Conservation (phyloP, 2,888 invertebrate genomes). For the Microctonus hyperodae region DNA sequence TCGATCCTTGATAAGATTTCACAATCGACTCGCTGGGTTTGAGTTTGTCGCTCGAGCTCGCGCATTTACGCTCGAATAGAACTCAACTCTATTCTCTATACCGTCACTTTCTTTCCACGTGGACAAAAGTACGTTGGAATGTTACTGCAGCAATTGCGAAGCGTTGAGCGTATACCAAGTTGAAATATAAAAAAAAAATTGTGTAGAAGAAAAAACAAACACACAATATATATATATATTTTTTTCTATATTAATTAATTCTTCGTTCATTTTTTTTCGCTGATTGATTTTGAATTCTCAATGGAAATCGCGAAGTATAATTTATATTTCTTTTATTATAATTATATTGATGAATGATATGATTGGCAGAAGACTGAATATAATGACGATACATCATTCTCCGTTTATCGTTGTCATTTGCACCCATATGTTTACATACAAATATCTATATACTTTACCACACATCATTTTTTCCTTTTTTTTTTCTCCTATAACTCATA, state of each 20-base stretch:
- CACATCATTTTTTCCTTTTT: background rate
- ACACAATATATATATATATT: no score
- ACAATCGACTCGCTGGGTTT: slow-evolving; percentile 27
- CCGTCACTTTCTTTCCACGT: slow-evolving; percentile 29
- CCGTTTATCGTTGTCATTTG: slow-evolving; percentile 21
- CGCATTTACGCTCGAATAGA: slow-evolving; percentile 30
- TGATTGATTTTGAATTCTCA: background rate
- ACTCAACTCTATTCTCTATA: slow-evolving; percentile 28
- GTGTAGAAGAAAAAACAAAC: background rate
- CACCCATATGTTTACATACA: slow-evolving; percentile 2
- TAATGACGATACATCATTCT: slow-evolving; percentile 14
- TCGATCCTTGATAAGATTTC: slow-evolving; percentile 42
- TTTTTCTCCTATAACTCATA: background rate
- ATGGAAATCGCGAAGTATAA: background rate
- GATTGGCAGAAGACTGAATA: slow-evolving; percentile 7
- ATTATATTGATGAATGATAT: slow-evolving; percentile 12
- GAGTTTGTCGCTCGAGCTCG: slow-evolving; percentile 24
- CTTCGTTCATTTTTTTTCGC: background rate
- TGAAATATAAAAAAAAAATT: background rate
- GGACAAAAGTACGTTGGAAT: slow-evolving; percentile 17
- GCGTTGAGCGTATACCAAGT: background rate
- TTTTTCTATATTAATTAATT: background rate
- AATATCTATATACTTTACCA: background rate
- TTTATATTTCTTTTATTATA: slow-evolving; percentile 2
- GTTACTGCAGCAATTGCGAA: background rate